Base-by-base conservation (phyloP, 1,140 invertebrate genomes). In the Helicoverpa zea region DNA sequence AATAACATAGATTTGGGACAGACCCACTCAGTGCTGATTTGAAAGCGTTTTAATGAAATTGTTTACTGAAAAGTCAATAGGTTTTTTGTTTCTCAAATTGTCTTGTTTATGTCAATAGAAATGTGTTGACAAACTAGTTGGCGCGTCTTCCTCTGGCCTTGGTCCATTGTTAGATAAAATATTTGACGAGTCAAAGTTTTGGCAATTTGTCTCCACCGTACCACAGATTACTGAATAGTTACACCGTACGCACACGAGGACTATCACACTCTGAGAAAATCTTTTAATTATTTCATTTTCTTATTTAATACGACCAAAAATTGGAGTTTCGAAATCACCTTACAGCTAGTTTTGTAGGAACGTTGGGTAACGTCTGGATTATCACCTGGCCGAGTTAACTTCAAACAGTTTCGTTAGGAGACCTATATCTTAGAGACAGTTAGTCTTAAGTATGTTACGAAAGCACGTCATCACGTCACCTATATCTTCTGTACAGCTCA, bases 1-100 rank as follows among this genome's bases (percentile, higher is more conserved):
- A 43, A 73, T 73, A 73, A 73, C 70, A 73, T 73, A 43, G 18
- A 72, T 72, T 72, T 72, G 30, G 68, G 49, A 54, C 49, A 54
- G 66, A 52, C 23, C 66, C 68, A 72, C 43, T 68, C 43, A n/a
- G 43, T 70, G 18, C n/a, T 9, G 23, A 23, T 23, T 23, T 23
- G 47, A 49, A 68, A 51, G n/a, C 64, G 11, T 47, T 61, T 68
- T 7, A 68, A 68, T 68, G n/a, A 68, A 68, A 49, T 18, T 49
- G 49, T 49, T 49, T 51, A 64, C 12, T 43, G 35, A 29, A 3
- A 64, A 14, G 35, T 64, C 61, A 43, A 64, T 64, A 43, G n/a
- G 14, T 7, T 30, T 63, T 63, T 35, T 63, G 30, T 64, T 64
- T n/a, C n/a, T 30, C 35, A 64, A 64, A 64, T 64, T 10, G 29